Evolutionary conservation across 2,888 invertebrate species (phyloP).

Genomic region (Limnephilus auricula): DNA sequence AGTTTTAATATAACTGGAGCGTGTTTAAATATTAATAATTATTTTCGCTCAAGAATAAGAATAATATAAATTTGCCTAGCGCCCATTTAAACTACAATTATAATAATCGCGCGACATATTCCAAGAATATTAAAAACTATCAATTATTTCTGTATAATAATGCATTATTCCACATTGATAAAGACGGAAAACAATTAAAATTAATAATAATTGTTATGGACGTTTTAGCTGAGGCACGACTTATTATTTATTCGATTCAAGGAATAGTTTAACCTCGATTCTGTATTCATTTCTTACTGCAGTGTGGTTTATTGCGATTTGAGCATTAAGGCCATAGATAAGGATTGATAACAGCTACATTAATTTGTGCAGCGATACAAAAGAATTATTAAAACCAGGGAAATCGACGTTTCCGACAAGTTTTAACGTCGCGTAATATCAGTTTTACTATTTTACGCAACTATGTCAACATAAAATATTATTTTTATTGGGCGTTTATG

Average conservation of each 20-base stretch:
- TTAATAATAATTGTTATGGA: conserved; percentile 36
- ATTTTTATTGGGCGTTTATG: not conserved
- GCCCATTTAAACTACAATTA: not conserved
- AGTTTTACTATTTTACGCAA: not conserved
- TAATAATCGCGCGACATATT: conserved; percentile 22
- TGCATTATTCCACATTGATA: conserved; percentile 49
- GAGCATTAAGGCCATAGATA: conserved; percentile 39
- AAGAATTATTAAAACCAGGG: not conserved
- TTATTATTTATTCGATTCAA: conserved; percentile 39
- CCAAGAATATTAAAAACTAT: conserved; percentile 45
- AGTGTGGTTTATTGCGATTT: conserved; percentile 44
- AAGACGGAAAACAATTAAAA: conserved; percentile 53
- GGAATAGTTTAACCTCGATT: conserved; percentile 43
- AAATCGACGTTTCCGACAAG: conserved; percentile 17
- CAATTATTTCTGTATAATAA: conserved; percentile 50
- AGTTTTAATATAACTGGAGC: conserved; percentile 16
- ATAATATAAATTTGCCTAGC: not conserved
- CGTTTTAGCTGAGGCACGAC: conserved; percentile 34
- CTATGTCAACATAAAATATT: conserved; percentile 20
- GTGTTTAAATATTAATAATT: conserved; percentile 18
- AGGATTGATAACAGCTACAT: conserved; percentile 36
- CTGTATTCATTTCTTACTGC: conserved; percentile 15
- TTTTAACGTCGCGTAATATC: conserved; percentile 21
- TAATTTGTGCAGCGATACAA: not conserved
- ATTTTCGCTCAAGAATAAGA: conserved; percentile 21